Evolutionary conservation across 2,888 invertebrate genomes (phyloP).

Genomic region (Anagyrus pseudococci): DNA sequence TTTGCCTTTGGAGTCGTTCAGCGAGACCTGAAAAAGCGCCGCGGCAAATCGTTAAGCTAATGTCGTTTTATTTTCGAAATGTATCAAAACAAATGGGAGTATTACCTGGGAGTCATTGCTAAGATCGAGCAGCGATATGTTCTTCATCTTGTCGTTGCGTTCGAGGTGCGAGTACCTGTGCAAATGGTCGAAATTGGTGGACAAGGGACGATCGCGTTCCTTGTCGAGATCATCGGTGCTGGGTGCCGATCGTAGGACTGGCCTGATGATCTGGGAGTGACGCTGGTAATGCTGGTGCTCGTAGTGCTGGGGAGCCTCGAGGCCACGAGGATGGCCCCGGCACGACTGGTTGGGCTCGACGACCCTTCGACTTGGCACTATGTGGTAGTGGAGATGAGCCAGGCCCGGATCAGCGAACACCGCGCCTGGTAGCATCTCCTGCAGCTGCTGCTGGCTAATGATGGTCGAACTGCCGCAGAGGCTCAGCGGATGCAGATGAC

Average conservation of each 20-base stretch:
- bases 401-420: constrained; percentile 28
- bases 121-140: constrained; percentile 48
- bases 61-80: background rate
- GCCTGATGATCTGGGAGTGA: constrained; percentile 42
- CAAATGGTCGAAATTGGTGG: constrained; percentile 43
- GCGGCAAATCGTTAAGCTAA: background rate
- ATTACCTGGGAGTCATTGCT: constrained; percentile 53
- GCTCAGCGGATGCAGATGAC: constrained; percentile 22
- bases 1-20: constrained; percentile 46
- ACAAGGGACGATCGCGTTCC: constrained; percentile 6
- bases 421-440: constrained; percentile 24
- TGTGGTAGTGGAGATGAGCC: constrained; percentile 35
- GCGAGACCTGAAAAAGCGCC: constrained; percentile 43
- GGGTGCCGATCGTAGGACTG: constrained; percentile 43
- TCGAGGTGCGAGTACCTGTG: constrained; percentile 36
- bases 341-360: constrained; percentile 36
- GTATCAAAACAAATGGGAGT: background rate
- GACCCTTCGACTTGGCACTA: constrained; percentile 21
- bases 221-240: constrained; percentile 45
- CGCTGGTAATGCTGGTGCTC: constrained; percentile 44
- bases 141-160: constrained; percentile 45
- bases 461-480: constrained; percentile 7
- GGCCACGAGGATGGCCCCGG: constrained; percentile 49
- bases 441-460: constrained; percentile 18
- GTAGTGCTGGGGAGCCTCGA: constrained; percentile 52